Base-by-base conservation (phyloP, 1,140 invertebrate species). In the Cotesia glomerata region DNA sequence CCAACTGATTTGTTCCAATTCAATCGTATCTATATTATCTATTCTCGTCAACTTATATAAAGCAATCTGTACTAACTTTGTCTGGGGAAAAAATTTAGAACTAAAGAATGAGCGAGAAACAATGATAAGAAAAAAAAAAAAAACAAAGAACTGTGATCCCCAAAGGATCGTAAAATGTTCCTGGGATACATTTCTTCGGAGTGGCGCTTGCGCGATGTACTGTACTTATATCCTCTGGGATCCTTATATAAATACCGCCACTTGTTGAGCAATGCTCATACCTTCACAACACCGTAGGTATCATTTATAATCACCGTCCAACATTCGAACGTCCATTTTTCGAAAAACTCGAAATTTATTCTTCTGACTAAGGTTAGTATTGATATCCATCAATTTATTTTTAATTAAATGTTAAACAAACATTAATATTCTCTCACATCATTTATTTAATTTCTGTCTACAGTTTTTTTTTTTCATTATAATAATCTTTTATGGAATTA, bases 191-290 rank as follows among this genome's bases (percentile, higher is more conserved):
- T 59, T 35, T 64, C 65, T 45, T 26, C 49, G 52, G 66, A 26
- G 63, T 59, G 3, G 80, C 83, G 83, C 78, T 72, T 69, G 80
- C 78, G 78, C 78, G 64, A 64, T 74, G 69, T 73, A 69, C 58
- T 13, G 51, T 72, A 36, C 36, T 18, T 5, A 16, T 39, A 58
- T 69, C 54, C 56, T 77, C 77, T 71, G 75, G 76, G 77, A 75
- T 78, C 71, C 68, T 78, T 82, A 78, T 87, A 87, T 87, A 87
- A 87, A 86, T 82, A 83, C 79, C 79, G 81, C 82, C 83, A 87
- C 85, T 87, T 87, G 85, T 87, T 87, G 85, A 86, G 78, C 85
- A 73, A 78, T 81, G 78, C 76, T 77, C 84, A 86, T 86, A 85
- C 77, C 81, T 81, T 75, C 76, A 75, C 76, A 79, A 78, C 75